phyloP scores from a whole-genome alignment of 1,140 invertebrate genomes.

The Pantala flavescens region DNA sequence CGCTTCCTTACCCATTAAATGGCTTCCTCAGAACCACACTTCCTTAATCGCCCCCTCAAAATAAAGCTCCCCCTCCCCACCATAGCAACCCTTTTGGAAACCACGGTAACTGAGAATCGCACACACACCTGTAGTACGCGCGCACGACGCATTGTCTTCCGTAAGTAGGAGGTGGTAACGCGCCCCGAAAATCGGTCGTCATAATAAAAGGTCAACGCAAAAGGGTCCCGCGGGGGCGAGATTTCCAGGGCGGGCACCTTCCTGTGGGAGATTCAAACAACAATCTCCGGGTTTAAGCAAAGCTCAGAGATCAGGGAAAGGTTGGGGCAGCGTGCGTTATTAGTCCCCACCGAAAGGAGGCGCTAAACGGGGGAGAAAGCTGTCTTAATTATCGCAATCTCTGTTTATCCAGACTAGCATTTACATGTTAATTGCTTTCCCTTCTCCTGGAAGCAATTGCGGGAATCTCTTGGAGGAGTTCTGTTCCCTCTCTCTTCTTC shows the following conservation, averaged over 20 bases:
- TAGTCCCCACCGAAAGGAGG: not conserved
- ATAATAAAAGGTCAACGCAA: no score
- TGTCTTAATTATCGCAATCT: slow-evolving; percentile 17
- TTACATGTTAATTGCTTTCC: slow-evolving; percentile 17
- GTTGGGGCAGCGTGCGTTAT: not conserved
- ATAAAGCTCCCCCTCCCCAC: not conserved
- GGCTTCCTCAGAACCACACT: not conserved
- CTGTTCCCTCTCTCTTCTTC: not conserved
- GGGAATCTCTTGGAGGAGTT: not conserved
- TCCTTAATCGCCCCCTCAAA: not conserved
- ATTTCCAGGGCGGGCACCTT: not conserved
- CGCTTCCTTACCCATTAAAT: not conserved
- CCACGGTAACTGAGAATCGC: not conserved
- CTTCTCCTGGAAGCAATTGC: not conserved
- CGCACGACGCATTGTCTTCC: no score
- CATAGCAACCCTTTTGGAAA: not conserved
- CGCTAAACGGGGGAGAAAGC: not conserved
- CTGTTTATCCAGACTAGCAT: slow-evolving; percentile 17
- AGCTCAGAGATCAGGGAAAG: not conserved
- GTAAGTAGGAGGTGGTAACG: no score
- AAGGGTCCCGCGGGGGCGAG: not conserved
- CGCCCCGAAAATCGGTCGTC: no score
- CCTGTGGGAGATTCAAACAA: not conserved
- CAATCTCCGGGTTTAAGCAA: not conserved
- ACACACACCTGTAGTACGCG: no score